phyloP scores from a whole-genome alignment of 1,140 invertebrate species.

The Caenorhabditis briggsae region DNA sequence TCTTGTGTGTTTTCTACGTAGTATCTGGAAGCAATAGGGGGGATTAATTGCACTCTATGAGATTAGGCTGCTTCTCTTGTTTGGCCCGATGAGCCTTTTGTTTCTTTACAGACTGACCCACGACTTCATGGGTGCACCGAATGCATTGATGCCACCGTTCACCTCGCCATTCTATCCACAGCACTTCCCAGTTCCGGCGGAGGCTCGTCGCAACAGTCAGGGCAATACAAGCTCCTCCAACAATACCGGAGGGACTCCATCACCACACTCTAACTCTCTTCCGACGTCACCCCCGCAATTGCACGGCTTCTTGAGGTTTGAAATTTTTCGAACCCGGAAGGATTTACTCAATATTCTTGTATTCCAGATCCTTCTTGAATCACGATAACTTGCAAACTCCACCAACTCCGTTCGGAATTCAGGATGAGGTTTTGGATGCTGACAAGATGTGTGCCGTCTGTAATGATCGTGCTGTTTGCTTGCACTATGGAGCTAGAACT shows the following conservation, averaged over 20 bases:
- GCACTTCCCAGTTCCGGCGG: constrained; percentile 21
- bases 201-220: constrained; percentile 10
- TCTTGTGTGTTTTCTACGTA: constrained; percentile 48
- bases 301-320: constrained; percentile 45
- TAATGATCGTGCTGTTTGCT: constrained; percentile 96
- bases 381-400: not conserved
- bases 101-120: constrained; percentile 38
- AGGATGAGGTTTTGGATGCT: constrained; percentile 4
- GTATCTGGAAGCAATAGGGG: not conserved
- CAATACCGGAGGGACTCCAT: constrained; percentile 25
- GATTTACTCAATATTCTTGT: not conserved
- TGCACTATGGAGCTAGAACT: constrained; percentile 95
- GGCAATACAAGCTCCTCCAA: not conserved
- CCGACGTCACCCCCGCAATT: constrained; percentile 37
- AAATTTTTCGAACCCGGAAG: not conserved
- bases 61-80: constrained; percentile 15
- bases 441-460: constrained; percentile 93
- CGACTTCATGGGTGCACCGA: constrained; percentile 24
- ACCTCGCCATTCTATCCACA: constrained; percentile 17
- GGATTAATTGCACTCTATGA: constrained; percentile 16
- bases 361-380: constrained; percentile 43
- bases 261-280: constrained; percentile 23
- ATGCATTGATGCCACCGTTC: constrained; percentile 36
- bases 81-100: not conserved
- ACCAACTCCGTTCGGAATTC: not conserved